phyloP scores from a whole-genome alignment of 2,113 vertebrate genomes.

The Nycticorax nycticorax region DNA sequence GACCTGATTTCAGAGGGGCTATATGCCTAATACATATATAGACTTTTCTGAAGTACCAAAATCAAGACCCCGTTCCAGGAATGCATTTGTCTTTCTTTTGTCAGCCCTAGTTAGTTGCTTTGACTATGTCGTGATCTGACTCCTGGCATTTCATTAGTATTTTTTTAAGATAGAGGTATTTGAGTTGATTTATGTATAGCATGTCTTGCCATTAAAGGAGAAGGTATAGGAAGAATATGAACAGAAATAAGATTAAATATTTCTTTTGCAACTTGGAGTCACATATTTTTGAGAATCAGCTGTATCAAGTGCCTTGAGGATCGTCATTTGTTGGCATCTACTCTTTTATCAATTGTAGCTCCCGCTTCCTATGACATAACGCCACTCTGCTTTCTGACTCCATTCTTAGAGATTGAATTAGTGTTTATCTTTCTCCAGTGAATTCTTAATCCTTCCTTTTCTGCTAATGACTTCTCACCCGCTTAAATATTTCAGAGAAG shows the following conservation, averaged over 20 bases:
- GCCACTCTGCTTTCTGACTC: background rate
- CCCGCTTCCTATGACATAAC: background rate
- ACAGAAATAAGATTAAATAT: background rate
- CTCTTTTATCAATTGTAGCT: background rate
- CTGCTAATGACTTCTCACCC: background rate
- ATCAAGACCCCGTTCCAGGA: background rate
- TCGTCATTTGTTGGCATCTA: background rate
- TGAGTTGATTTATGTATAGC: background rate
- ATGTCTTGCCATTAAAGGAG: background rate
- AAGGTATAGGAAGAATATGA: background rate
- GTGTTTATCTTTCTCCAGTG: background rate
- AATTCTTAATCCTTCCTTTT: background rate
- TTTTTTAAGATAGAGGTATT: background rate
- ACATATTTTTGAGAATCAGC: background rate
- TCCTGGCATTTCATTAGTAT: background rate
- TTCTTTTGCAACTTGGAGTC: background rate
- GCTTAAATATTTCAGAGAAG: background rate
- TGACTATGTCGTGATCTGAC: background rate
- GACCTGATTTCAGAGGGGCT: background rate
- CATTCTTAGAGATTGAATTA: background rate
- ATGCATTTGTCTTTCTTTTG: background rate
- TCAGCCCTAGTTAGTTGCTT: background rate
- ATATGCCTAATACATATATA: background rate
- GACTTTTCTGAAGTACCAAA: background rate
- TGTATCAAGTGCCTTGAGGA: background rate